Conservation (phyloP, 2,888 invertebrate genomes). For the Eupithecia tripunctaria region DNA sequence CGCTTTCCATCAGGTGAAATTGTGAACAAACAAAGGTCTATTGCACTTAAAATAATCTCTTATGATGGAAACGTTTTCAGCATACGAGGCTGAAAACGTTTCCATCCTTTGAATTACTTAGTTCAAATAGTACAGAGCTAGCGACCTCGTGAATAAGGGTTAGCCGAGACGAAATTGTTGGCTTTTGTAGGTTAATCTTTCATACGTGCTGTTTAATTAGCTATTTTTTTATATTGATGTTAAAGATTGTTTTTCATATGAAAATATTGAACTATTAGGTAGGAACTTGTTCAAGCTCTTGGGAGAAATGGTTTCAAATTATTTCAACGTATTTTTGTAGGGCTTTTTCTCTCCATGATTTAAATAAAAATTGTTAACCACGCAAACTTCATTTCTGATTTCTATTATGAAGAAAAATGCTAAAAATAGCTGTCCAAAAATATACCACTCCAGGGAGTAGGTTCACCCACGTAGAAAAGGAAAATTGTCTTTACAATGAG, state of each 20-base stretch:
- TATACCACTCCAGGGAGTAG: background rate
- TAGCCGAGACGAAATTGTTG: background rate
- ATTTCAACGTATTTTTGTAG: background rate
- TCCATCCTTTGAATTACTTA: background rate
- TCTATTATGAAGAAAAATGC: background rate
- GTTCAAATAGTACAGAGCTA: background rate
- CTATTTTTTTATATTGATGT: background rate
- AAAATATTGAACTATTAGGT: background rate
- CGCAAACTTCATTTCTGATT: background rate
- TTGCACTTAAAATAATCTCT: too few relatives aligned
- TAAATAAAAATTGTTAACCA: background rate
- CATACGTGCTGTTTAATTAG: background rate
- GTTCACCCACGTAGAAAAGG: background rate
- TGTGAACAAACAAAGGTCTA: too few relatives aligned
- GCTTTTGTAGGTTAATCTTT: background rate
- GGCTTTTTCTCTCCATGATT: background rate
- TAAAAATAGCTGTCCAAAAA: slow-evolving; percentile 10
- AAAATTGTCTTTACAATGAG: slow-evolving; percentile 15
- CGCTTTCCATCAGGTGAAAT: too few relatives aligned
- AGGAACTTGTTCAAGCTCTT: background rate
- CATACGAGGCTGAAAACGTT: slow-evolving; percentile 3
- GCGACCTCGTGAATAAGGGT: background rate
- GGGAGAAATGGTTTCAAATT: background rate
- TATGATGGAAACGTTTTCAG: too few relatives aligned
- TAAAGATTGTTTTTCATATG: too few relatives aligned